phyloP scores from a whole-genome alignment of 2,888 invertebrate species.

The Mycalesis mineus region DNA sequence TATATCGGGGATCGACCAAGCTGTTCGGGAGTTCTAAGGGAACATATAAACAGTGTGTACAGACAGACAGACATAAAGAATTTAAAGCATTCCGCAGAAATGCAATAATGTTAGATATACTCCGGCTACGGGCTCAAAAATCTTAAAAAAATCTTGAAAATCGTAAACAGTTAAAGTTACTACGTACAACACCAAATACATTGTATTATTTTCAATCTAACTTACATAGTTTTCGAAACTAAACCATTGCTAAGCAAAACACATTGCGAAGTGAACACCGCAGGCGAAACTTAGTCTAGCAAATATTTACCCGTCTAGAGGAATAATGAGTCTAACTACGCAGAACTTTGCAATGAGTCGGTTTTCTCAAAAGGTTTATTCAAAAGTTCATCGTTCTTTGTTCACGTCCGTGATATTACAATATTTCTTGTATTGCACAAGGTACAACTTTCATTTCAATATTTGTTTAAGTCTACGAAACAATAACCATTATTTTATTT shows the following conservation, averaged over 20 bases:
- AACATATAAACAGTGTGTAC: too few relatives aligned
- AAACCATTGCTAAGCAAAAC: conserved; percentile 2
- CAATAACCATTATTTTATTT: not conserved
- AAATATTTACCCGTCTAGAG: conserved; percentile 64
- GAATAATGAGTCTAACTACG: conserved; percentile 46
- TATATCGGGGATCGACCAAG: too few relatives aligned
- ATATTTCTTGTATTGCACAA: conserved; percentile 10
- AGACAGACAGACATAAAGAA: too few relatives aligned
- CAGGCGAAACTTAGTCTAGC: conserved; percentile 32
- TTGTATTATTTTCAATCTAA: not conserved
- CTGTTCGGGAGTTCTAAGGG: too few relatives aligned
- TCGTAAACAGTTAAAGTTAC: too few relatives aligned
- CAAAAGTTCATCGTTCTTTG: conserved; percentile 35
- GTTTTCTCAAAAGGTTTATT: conserved; percentile 44
- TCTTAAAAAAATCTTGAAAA: too few relatives aligned
- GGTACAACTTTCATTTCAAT: not conserved
- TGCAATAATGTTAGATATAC: too few relatives aligned
- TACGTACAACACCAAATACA: not conserved
- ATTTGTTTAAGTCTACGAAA: not conserved
- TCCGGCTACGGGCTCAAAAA: too few relatives aligned
- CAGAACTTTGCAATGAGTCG: conserved; percentile 37
- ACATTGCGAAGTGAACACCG: conserved; percentile 2
- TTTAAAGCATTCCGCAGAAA: too few relatives aligned
- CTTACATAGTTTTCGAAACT: not conserved
- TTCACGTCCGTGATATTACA: conserved; percentile 25